Conservation (phyloP, 2,113 vertebrate species). For the Nothocercus julius region DNA sequence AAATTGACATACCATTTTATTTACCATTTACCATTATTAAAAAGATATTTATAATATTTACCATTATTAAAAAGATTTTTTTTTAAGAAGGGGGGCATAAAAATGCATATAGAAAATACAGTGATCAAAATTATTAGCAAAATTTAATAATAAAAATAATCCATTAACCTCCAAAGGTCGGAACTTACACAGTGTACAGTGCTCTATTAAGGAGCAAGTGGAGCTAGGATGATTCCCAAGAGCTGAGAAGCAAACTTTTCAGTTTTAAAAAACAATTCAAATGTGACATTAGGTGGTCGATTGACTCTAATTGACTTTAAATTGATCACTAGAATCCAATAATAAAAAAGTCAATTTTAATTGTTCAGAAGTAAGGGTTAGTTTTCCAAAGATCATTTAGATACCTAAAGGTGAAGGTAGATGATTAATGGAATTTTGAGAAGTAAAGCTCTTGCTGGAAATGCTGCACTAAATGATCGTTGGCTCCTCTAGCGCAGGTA, state of each 20-base stretch:
- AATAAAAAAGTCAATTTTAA: background rate
- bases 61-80: too few species aligned
- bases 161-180: background rate
- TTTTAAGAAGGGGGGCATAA: background rate
- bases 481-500: background rate
- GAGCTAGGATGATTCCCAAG: background rate
- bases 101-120: background rate
- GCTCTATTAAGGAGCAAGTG: background rate
- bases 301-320: background rate
- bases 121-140: background rate
- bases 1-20: background rate
- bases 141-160: background rate
- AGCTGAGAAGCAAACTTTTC: background rate
- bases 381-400: background rate
- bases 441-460: background rate
- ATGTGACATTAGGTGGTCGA: background rate
- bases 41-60: fast-evolving
- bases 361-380: background rate
- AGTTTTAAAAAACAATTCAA: background rate
- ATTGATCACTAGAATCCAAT: background rate
- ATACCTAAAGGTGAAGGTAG: background rate
- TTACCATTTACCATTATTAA: background rate
- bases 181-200: background rate
- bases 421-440: background rate
- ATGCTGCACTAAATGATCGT: background rate